phyloP scores from a whole-genome alignment of 1,140 invertebrate species.

The Trachymyrmex septentrionalis region DNA sequence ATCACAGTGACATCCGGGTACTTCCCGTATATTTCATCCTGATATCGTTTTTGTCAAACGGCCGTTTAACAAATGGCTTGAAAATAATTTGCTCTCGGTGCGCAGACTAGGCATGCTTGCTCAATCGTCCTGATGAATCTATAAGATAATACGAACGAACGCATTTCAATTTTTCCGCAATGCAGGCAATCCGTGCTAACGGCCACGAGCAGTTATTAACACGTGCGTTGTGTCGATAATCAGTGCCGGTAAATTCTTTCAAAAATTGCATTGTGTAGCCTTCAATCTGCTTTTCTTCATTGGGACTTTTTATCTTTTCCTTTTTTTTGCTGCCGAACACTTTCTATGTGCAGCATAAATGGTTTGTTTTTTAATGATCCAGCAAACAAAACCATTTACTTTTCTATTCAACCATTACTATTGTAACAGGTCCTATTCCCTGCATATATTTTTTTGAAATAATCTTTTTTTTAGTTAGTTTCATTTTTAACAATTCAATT shows the following conservation, averaged over 20 bases:
- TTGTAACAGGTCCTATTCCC: not conserved
- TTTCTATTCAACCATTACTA: not conserved
- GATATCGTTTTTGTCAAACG: conserved; percentile 48
- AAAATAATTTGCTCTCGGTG: conserved; percentile 52
- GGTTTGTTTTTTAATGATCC: not conserved
- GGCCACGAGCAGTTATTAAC: conserved; percentile 28
- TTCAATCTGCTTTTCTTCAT: not conserved
- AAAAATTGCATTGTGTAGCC: not conserved
- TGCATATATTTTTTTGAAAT: not conserved
- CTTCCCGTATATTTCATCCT: conserved; percentile 8
- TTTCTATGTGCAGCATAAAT: not conserved
- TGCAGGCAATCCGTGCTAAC: not conserved
- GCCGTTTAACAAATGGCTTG: conserved; percentile 67
- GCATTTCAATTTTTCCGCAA: conserved; percentile 61
- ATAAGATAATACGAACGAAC: conserved; percentile 25
- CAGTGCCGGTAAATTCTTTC: conserved; percentile 1
- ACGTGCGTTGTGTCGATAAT: conserved; percentile 18
- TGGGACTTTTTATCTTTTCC: not conserved
- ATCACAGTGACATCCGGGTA: not conserved
- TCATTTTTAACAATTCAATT: not conserved
- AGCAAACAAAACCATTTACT: not conserved
- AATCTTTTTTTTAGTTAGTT: not conserved
- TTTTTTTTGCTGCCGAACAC: not conserved
- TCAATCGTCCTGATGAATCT: conserved; percentile 30
- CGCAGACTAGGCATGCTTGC: conserved; percentile 11